Evolutionary conservation across 2,113 vertebrate species (phyloP), one percentile per base, ranked within the genome.

Genomic region (Monopterus albus): DNA sequence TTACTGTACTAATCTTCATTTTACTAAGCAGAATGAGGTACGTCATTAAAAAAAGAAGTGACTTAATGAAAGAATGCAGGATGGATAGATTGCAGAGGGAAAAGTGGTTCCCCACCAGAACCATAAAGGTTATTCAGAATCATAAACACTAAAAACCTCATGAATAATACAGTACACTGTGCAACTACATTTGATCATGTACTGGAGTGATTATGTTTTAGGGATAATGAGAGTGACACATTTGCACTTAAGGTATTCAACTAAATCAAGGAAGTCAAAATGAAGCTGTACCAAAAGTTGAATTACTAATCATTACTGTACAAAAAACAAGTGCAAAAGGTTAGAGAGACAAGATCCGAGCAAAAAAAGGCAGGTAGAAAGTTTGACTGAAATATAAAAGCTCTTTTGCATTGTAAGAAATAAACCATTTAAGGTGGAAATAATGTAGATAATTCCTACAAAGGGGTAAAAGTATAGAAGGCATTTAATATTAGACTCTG

Each of bases 1-100:
- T 91, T 86, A 79, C 83, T 78, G 72, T 69, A 67, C 82, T 90
- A 90, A 91, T 92, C 89, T 90, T 90, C 79, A 82, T 89, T 90
- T 88, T 87, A 75, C 81, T 81, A 75, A 87, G 84, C 79, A 85
- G 88, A 88, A 88, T 82, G 86, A 89, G 85, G 88, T 75, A 82
- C 78, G 87, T 65, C 84, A 85, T 89, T 89, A 81, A 84, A 84
- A 84, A 42, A 81, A 87, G 68, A 38, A 79, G 69, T 39, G 76
- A 84, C 73, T 83, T 75, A 85, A 90, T 90, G 78, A 86, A 89
- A 84, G 82, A 81, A 78, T 66, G 76, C 64, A n/a, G 74, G 80
- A 75, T 74, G 75, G 84, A 87, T 75, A 69, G 78, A 85, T 84
- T 63, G 81, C 66, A 68, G 26, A 42, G 26, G 42, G 51, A 23